Evolutionary conservation across 2,888 invertebrate genomes (phyloP).

Genomic region (Torymus auratus): DNA sequence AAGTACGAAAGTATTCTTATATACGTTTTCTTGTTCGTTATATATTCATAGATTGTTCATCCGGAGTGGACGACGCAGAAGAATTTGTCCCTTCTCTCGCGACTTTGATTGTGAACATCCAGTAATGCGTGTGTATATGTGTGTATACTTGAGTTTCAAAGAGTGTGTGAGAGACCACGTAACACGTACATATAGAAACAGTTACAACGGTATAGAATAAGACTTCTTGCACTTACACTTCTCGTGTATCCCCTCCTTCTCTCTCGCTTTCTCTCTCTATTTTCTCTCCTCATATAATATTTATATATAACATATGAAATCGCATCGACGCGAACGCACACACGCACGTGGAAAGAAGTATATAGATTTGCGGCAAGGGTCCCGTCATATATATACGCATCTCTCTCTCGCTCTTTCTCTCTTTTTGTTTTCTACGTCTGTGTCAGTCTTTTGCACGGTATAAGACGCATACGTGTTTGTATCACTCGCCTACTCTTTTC

Average conservation of each 20-base stretch:
- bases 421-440: slow-evolving; percentile 51
- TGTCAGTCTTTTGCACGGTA: slow-evolving; percentile 64
- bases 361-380: slow-evolving; percentile 12
- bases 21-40: slow-evolving; percentile 1
- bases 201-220: slow-evolving; percentile 69
- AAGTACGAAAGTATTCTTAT: neutral
- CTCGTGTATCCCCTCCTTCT: too few species aligned
- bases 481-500: slow-evolving; percentile 11
- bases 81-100: too few species aligned
- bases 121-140: too few species aligned
- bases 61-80: too few species aligned
- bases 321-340: neutral
- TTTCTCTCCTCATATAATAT: slow-evolving; percentile 52
- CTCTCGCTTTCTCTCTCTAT: too few species aligned
- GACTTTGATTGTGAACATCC: too few species aligned
- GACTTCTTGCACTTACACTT: slow-evolving; percentile 56
- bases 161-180: slow-evolving; percentile 31
- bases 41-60: slow-evolving; percentile 5
- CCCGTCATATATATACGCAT: too few species aligned
- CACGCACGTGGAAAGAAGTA: too few species aligned
- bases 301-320: neutral
- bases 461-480: slow-evolving; percentile 46
- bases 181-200: slow-evolving; percentile 65
- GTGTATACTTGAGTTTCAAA: too few species aligned
- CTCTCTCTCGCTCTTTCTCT: slow-evolving; percentile 29